Evolutionary conservation across 2,888 invertebrate species (phyloP).

Genomic region (Pimpla rufipes): DNA sequence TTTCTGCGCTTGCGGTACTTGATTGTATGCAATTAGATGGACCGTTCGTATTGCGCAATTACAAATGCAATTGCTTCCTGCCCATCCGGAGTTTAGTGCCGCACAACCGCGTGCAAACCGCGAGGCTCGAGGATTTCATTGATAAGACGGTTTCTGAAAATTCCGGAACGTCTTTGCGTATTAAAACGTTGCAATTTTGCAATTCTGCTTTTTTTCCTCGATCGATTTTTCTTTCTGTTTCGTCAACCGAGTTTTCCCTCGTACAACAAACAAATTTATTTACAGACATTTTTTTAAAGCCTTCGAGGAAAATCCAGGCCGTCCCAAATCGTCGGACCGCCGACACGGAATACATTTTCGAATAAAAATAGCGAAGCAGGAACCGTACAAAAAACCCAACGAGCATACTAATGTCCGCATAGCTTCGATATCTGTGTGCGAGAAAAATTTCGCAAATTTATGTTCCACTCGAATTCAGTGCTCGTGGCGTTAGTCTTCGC

Average conservation of each 20-base stretch:
- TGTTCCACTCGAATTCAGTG: slow-evolving; percentile 37
- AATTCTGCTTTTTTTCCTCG: neutral
- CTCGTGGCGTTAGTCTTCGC: slow-evolving; percentile 18
- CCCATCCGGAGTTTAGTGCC: slow-evolving; percentile 46
- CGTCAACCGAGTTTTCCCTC: neutral
- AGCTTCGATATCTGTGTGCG: neutral
- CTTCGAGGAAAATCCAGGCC: neutral
- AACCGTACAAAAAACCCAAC: neutral
- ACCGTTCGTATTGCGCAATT: slow-evolving; percentile 74
- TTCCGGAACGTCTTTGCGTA: neutral
- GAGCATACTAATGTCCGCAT: neutral
- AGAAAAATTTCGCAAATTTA: slow-evolving; percentile 19
- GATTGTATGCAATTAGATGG: slow-evolving; percentile 77
- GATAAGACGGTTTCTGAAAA: slow-evolving; percentile 11
- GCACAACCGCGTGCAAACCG: slow-evolving; percentile 38
- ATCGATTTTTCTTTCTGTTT: neutral
- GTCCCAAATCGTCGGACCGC: neutral
- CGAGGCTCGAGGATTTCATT: slow-evolving; percentile 27
- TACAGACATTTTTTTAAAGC: neutral
- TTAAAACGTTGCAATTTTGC: neutral
- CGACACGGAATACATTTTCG: neutral
- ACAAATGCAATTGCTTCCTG: slow-evolving; percentile 75
- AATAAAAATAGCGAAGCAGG: neutral
- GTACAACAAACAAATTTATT: neutral
- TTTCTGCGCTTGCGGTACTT: slow-evolving; percentile 75